Evolutionary conservation across 2,888 invertebrate genomes (phyloP), one percentile per base, ranked within the genome.

Genomic region (Hemaris fuciformis): DNA sequence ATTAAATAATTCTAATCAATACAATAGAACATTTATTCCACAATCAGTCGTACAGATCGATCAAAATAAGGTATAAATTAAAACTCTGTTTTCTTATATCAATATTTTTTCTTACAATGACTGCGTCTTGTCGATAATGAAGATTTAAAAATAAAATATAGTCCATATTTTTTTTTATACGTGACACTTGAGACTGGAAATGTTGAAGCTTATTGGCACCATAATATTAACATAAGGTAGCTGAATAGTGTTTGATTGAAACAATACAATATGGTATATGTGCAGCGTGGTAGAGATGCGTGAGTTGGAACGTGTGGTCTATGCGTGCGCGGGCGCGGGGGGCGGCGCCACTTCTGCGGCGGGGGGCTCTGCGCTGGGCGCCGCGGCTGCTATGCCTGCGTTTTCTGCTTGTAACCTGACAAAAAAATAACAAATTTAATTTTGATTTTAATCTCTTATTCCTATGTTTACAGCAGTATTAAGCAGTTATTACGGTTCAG

Each of bases 361-460:
- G 20, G 71, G 61, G 22, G 64, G 63, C 38, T 67, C 73, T 6
- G 67, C 66, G 41, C 64, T 59, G 27, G 70, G 67, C 10, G 63
- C 71, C n/a, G 66, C 72, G 4, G 70, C 64, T 2, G 66, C 72
- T 2, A 67, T 71, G 0, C 66, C 76, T 0, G 83, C 85, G 60
- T 78, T 80, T 66, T 88, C 88, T 0, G 85, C 83, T 64, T 89
- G 89, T 67, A 89, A 62, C 68, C 89, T 90, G 66, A 5, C 34
- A 13, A 4, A 38, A 8, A 10, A 38, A n/a, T n/a, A 10, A 13
- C 3, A 38, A 27, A 1, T 38, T n/a, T 38, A 13, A n/a, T 1
- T 4, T 13, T 4, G 3, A 38, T 13, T n/a, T 31, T 31, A 31
- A 8, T 31, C 6, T 1, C 5, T 31, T 31, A 31, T 5, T 31